phyloP scores from a whole-genome alignment of 1,140 invertebrate genomes.

The Macrobrachium rosenbergii region DNA sequence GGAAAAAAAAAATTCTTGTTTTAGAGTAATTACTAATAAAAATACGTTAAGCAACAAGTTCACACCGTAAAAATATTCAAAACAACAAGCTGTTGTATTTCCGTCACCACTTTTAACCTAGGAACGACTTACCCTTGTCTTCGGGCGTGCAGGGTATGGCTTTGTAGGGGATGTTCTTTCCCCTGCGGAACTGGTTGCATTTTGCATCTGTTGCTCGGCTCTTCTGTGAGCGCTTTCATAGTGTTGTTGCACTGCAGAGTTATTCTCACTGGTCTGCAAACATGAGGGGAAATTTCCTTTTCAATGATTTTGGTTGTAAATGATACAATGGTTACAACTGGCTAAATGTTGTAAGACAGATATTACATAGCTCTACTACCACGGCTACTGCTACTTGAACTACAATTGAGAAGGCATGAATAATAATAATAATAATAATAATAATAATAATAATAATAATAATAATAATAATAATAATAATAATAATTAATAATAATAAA shows the following conservation, averaged over 20 bases:
- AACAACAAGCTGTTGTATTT: background rate
- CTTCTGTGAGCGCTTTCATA: conserved; percentile 48
- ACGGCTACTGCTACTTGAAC: too few species aligned
- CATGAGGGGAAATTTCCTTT: background rate
- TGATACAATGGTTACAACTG: background rate
- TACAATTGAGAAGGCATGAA: background rate
- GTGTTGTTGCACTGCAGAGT: conserved; percentile 30
- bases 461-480: too few species aligned
- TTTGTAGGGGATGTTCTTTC: conserved; percentile 53
- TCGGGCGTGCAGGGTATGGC: conserved; percentile 49
- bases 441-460: too few species aligned
- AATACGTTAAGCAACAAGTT: background rate
- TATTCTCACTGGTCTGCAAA: conserved; percentile 22
- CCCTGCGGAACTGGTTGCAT: conserved; percentile 7
- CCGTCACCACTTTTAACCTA: background rate
- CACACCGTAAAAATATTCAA: background rate
- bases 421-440: too few species aligned
- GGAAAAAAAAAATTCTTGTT: background rate
- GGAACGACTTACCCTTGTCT: conserved; percentile 32
- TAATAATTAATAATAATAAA: too few species aligned
- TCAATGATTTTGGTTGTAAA: background rate
- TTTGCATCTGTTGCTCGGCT: conserved; percentile 50
- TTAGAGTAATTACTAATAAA: background rate
- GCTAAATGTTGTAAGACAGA: background rate
- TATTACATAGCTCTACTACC: too few species aligned